Conservation (phyloP, 2,113 vertebrate genomes). For the Gymnorhina tibicen region DNA sequence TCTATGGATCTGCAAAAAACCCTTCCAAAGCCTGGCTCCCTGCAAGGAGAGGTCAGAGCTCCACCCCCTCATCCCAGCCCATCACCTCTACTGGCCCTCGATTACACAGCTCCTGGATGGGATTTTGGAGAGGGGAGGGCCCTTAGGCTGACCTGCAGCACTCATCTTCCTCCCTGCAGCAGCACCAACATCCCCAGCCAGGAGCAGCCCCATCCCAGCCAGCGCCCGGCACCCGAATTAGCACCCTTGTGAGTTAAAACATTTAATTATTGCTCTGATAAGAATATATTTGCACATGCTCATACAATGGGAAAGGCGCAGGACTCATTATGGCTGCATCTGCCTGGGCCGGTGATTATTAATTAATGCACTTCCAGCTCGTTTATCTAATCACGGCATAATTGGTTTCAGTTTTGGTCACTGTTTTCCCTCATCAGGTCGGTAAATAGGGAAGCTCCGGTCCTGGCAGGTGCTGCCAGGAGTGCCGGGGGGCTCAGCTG, state of each 20-base stretch:
- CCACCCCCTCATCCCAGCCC: not conserved
- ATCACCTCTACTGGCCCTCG: accelerated
- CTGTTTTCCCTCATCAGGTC: not conserved
- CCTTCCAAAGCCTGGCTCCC: not conserved
- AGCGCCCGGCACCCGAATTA: accelerated
- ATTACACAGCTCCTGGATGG: not conserved
- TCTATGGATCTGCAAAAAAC: accelerated
- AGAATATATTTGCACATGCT: not conserved
- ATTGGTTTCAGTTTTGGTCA: constrained; percentile 37
- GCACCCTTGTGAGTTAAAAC: not conserved
- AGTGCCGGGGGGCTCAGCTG: not conserved
- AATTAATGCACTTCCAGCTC: constrained; percentile 41
- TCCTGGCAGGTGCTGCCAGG: not conserved
- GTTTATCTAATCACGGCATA: constrained; percentile 35
- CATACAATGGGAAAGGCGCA: not conserved
- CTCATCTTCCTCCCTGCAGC: not conserved
- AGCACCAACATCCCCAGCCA: accelerated
- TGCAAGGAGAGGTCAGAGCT: not conserved
- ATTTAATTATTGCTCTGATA: not conserved
- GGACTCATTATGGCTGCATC: not conserved
- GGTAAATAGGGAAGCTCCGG: not conserved
- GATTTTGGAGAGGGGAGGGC: not conserved
- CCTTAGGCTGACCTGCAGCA: not conserved
- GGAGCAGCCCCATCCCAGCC: not conserved
- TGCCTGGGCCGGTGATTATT: constrained; percentile 41